phyloP scores from a whole-genome alignment of 2,888 invertebrate genomes.

The Dioctria rufipes region DNA sequence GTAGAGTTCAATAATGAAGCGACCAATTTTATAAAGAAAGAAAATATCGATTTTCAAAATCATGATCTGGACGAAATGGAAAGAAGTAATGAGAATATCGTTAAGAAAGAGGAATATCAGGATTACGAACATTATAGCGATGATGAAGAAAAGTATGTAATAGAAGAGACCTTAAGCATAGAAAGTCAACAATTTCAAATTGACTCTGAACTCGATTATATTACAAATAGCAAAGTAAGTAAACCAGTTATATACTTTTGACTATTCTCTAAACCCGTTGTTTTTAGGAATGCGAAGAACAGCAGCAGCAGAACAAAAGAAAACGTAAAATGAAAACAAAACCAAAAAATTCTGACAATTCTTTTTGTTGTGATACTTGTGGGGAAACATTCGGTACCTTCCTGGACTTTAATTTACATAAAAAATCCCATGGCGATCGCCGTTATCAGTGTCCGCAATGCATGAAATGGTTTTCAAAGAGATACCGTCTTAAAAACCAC shows the following conservation, averaged over 20 bases:
- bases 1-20: background rate
- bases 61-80: too few species aligned
- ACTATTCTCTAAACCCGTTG: too few species aligned
- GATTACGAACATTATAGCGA: background rate
- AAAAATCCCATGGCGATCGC: constrained; percentile 56
- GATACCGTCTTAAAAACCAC: constrained; percentile 58
- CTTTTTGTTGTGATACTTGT: constrained; percentile 58
- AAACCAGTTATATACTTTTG: background rate
- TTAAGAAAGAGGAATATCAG: background rate
- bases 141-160: too few species aligned
- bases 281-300: too few species aligned
- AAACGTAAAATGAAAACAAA: background rate
- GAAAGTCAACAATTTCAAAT: too few species aligned
- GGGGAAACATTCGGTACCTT: constrained; percentile 41
- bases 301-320: too few species aligned
- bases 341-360: background rate
- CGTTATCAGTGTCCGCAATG: constrained; percentile 59
- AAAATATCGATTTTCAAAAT: background rate
- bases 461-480: constrained; percentile 58
- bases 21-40: background rate
- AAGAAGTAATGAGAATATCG: background rate
- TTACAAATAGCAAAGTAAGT: too few species aligned
- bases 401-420: constrained; percentile 56
- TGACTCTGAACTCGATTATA: too few species aligned
- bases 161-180: too few species aligned